These are phyloP conservation scores for Archilochus colubris DNA, from an alignment of 2,113 vertebrate species.

Conservation along the genomic window DNA sequence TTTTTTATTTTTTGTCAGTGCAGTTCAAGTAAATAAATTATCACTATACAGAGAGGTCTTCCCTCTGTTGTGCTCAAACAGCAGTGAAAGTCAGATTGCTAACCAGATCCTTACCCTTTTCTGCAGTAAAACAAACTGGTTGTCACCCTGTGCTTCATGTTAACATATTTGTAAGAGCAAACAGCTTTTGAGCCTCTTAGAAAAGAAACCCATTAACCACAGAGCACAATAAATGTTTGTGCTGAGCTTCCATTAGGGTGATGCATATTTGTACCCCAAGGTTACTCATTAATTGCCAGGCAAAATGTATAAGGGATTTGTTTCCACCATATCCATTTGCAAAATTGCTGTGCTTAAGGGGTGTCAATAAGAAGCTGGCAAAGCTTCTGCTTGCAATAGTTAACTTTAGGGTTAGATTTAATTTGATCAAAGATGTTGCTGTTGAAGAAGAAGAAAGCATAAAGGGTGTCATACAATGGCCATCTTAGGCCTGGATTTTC, in stretches of 20 bases:
- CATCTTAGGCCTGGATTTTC: neutral
- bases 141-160: neutral
- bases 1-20: neutral
- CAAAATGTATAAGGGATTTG: slow-evolving; percentile 18
- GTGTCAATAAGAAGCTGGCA: neutral
- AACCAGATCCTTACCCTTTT: neutral
- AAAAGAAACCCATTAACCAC: neutral
- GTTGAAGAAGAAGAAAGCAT: neutral
- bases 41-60: neutral
- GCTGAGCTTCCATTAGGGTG: neutral
- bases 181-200: neutral
- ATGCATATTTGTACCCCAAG: neutral
- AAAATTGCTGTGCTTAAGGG: neutral
- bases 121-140: neutral
- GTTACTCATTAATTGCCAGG: neutral
- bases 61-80: neutral
- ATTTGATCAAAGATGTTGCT: neutral
- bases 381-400: neutral
- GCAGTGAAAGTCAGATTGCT: neutral
- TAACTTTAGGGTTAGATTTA: neutral
- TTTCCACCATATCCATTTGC: neutral
- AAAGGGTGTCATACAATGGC: neutral
- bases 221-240: neutral
- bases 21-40: neutral
- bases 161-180: neutral